Percentiles rank a stretch among this genome's conserved stretches.
Conservation (phyloP, 2,888 invertebrate species). For the Oligia fasciuncula region DNA sequence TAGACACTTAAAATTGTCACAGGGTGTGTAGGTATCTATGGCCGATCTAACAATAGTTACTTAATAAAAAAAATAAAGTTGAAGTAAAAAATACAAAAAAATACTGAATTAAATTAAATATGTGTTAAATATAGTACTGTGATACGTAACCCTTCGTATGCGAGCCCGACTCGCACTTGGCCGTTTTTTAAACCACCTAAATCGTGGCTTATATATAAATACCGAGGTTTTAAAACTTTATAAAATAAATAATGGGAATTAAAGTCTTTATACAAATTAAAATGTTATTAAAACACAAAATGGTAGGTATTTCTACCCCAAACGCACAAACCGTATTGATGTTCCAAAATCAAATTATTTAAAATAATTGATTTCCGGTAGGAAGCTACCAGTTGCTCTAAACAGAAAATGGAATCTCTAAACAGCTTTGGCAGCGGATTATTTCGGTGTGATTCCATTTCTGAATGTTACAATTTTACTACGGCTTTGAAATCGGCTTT, state of each 20-base stretch:
- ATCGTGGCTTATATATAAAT: too few relatives aligned
- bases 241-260: background rate
- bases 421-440: conserved; percentile 52
- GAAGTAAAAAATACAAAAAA: background rate
- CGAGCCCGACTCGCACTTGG: background rate
- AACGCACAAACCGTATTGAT: conserved; percentile 24
- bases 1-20: background rate
- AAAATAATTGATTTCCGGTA: conserved; percentile 32
- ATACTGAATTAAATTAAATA: too few relatives aligned
- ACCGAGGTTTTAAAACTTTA: background rate
- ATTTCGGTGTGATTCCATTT: conserved; percentile 47
- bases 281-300: conserved; percentile 2
- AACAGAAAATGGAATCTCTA: conserved; percentile 46
- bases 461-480: conserved; percentile 48
- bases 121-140: background rate
- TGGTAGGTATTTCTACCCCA: background rate
- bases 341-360: conserved; percentile 38
- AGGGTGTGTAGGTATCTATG: background rate
- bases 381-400: conserved; percentile 31
- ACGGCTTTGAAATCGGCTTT: conserved; percentile 37
- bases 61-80: background rate
- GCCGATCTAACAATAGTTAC: background rate
- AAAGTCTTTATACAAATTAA: background rate
- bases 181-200: background rate
- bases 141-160: background rate